Evolutionary conservation across 2,888 invertebrate genomes (phyloP), one percentile per base, ranked within the genome.

Genomic region (Rotaria magnacalcarata): DNA sequence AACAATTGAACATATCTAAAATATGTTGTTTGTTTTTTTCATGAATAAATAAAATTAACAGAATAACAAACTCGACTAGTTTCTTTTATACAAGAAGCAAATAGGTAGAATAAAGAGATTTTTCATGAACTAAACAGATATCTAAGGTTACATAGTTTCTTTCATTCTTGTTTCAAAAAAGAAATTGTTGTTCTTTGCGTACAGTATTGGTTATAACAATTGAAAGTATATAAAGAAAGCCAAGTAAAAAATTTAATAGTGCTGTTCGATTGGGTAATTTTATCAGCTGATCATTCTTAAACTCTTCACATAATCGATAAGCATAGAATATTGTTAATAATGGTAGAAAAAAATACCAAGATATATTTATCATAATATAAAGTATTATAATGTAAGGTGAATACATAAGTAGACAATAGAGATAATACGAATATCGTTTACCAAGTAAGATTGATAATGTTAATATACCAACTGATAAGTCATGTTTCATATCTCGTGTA

Each of bases 371-470:
- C 43, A 96, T 95, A 87, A 95, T 94, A 91, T 96, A 95, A 91
- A 95, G 93, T 87, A 96, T 94, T 11, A 90, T 87, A 52, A 90
- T 88, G 89, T 96, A 97, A 2, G 97, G 97, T 84, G 94, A 94
- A 90, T 97, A 97, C 43, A 97, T 92, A 88, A 97, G 92, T 92
- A 95, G 93, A 86, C 95, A 95, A 92, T 96, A 97, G 47, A 97
- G 92, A 87, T 96, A 93, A 91, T 96, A 96, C 11, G 97, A 96
- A 87, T 95, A 94, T 67, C 95, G 95, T 89, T 94, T 94, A 43
- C 97, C 97, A 88, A 97, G 94, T 86, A 96, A 92, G 89, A 97
- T 96, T n/a, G 97, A 96, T 89, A 97, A 92, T 27, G 97, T 97
- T 0, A 97, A 96, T 89, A 96, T 96, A 88, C 96, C 96, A 84